Base-by-base conservation (phyloP, 2,888 invertebrate species). In the Ectobius pallidus region DNA sequence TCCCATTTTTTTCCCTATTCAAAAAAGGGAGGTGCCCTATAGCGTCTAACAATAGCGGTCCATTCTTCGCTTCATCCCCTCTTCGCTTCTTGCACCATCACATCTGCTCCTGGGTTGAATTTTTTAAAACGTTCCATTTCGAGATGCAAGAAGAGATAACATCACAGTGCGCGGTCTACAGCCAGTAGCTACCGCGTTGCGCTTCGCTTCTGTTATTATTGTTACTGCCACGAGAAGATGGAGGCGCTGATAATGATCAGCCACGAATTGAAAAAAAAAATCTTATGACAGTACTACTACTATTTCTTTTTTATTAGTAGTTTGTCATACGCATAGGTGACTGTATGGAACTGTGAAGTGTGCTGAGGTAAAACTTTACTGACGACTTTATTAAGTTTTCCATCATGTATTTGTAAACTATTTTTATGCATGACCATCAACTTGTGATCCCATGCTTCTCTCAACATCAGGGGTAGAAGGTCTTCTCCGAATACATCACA, bases 61-160 rank as follows among this genome's bases (percentile, higher is more conserved):
- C 27, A n/a, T 11, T 44, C 18, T n/a, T 61, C 42, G 18, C 7
- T 9, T 58, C 58, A 11, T 34, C 1, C 34, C 62, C 27, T 30
- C 18, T 39, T n/a, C n/a, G n/a, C 39, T 27, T 25, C 62, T 46
- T 30, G 22, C 27, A 6, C 44, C 34, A 42, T 49, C 65, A 65
- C 70, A 70, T 70, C 70, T 70, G 70, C 70, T 70, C 63, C 63
- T 22, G 44, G 34, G 62, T 67, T 71, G 71, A 71, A 71, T 67
- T 67, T 71, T 71, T 71, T 67, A 71, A 71, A 71, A 65, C 71
- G 65, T 71, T 61, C 69, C 63, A 68, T 72, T 69, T 69, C 46
- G 58, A 73, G 73, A 73, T 73, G 67, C 65, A 34, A 58, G 49
- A 63, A 61, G 27, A 58, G 73, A 73, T 73, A 73, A 44, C 30